A percentile compares a stretch with the other conserved stretches of the same genome.
These are phyloP conservation scores for Macaria liturata DNA, from an alignment of 2,888 invertebrate species.

Conservation along the genomic window DNA sequence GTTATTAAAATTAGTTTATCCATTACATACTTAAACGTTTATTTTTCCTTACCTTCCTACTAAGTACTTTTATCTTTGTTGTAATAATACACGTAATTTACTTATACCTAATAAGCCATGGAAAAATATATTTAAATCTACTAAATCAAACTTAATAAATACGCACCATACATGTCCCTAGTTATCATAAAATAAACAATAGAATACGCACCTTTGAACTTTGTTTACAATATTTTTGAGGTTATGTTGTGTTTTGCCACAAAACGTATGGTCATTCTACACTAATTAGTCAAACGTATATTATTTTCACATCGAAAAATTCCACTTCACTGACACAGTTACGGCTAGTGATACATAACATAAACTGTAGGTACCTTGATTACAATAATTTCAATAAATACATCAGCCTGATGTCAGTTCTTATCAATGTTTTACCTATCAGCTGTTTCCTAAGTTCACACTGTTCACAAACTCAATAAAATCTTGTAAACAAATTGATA, in stretches of 20 bases:
- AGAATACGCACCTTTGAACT: conserved; percentile 35
- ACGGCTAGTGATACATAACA: conserved; percentile 12
- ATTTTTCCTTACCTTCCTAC: no score
- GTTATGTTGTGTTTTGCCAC: conserved; percentile 39
- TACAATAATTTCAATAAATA: conserved; percentile 15
- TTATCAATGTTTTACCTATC: conserved; percentile 28
- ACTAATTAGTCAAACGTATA: background rate
- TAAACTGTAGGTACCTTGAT: conserved; percentile 9
- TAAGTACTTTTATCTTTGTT: no score
- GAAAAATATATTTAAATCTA: no score
- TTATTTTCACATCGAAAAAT: conserved; percentile 5
- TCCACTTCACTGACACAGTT: conserved; percentile 24
- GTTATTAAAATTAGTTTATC: no score
- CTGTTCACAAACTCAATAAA: background rate
- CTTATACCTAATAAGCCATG: no score
- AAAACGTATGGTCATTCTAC: conserved; percentile 20
- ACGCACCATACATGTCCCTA: no score
- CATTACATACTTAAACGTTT: no score
- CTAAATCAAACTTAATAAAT: no score
- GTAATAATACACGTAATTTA: no score
- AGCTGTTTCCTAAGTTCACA: conserved; percentile 12
- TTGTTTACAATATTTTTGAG: conserved; percentile 41
- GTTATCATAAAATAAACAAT: no score
- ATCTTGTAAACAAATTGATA: conserved; percentile 17
- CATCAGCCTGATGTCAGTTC: conserved; percentile 3